Evolutionary conservation across 2,113 vertebrate species (phyloP).

Genomic region (Paramormyrops kingsleyae): DNA sequence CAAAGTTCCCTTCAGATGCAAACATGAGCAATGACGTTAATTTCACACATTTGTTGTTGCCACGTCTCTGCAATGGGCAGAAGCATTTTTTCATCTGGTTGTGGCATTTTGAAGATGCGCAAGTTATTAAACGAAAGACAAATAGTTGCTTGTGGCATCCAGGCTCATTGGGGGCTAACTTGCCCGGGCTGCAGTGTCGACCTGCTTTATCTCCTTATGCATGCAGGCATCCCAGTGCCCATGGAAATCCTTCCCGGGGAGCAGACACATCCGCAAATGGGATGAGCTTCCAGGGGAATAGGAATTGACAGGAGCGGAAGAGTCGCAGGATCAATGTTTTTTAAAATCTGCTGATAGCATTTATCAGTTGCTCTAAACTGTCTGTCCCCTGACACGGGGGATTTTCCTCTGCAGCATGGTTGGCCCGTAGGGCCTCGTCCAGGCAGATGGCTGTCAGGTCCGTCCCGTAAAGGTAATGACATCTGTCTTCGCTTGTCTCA

Average conservation of each 20-base stretch:
- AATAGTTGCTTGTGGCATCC: background rate
- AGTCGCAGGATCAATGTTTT: background rate
- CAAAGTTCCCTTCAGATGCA: background rate
- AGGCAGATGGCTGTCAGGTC: background rate
- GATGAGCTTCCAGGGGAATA: background rate
- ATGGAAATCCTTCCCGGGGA: background rate
- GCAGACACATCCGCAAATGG: background rate
- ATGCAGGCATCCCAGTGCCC: background rate
- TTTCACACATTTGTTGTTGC: conserved; percentile 17
- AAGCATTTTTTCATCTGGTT: background rate
- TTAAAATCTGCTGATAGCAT: background rate
- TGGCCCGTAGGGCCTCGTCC: background rate
- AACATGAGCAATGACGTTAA: conserved; percentile 13
- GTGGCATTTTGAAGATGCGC: background rate
- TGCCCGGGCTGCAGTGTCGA: background rate
- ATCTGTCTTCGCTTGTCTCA: background rate
- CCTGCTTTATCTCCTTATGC: background rate
- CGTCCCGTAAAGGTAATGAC: background rate
- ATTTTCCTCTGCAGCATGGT: background rate
- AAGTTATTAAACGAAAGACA: conserved; percentile 5
- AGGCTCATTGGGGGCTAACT: background rate
- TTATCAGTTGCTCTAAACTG: background rate
- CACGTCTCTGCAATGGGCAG: background rate
- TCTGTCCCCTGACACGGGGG: background rate
- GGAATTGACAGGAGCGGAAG: background rate